These are phyloP conservation scores for Phrixothrix hirtus DNA, from an alignment of 2,888 invertebrate genomes.

Conservation along the genomic window DNA sequence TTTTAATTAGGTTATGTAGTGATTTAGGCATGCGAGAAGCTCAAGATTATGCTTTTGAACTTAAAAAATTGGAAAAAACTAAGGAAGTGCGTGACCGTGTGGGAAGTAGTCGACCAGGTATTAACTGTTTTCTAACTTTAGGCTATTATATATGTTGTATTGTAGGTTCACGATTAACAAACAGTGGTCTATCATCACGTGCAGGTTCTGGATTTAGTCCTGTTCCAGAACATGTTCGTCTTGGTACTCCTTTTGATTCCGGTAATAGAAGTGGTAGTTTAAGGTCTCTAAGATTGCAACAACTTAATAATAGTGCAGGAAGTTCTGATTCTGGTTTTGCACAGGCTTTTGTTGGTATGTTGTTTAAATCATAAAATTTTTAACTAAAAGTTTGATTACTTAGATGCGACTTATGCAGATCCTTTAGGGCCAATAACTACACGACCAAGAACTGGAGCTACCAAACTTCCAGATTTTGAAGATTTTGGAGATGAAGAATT, in stretches of 20 bases:
- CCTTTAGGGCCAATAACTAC: conserved; percentile 62
- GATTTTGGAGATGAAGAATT: conserved; percentile 76
- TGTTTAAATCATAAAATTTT: neutral
- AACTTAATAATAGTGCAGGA: conserved; percentile 49
- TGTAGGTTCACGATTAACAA: conserved; percentile 59
- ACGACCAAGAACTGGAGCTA: conserved; percentile 61
- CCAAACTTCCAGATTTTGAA: conserved; percentile 61
- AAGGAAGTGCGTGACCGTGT: conserved; percentile 63
- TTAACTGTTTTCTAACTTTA: neutral
- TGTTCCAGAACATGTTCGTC: conserved; percentile 55
- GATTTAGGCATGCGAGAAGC: conserved; percentile 91
- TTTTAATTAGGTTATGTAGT: conserved; percentile 84
- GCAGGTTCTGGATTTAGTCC: conserved; percentile 61
- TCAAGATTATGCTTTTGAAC: conserved; percentile 79
- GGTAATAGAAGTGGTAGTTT: conserved; percentile 42
- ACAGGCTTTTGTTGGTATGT: conserved; percentile 35
- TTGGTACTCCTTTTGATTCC: conserved; percentile 42
- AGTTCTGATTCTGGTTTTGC: conserved; percentile 53
- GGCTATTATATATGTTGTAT: too few relatives aligned
- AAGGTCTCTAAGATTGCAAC: conserved; percentile 43
- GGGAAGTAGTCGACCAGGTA: conserved; percentile 61
- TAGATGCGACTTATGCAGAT: conserved; percentile 61
- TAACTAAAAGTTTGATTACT: conserved; percentile 24
- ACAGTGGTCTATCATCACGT: conserved; percentile 62
- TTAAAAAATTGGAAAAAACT: conserved; percentile 69